A percentile compares a stretch with the other conserved stretches of the same genome.
Conservation (phyloP, 2,797 vertebrate species). For the Atherinosoma microstoma region DNA sequence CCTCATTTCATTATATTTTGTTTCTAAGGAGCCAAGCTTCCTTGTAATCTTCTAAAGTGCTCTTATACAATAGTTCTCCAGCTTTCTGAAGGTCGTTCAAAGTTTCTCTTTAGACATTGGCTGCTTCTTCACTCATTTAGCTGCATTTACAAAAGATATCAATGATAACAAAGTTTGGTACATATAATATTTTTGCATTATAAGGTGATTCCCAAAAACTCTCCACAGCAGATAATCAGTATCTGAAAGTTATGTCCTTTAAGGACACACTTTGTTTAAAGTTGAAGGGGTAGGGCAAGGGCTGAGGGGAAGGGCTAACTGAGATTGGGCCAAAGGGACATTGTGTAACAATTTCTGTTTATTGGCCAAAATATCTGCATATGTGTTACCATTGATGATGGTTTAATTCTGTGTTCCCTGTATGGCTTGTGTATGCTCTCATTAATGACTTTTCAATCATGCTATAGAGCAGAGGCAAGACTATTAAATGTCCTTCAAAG, state of each 20-base stretch:
- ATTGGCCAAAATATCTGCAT: too few species aligned
- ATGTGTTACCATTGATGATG: too few species aligned
- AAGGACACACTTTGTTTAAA: too few species aligned
- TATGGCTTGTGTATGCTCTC: constrained; percentile 71
- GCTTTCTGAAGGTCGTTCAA: not conserved
- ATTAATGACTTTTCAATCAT: constrained; percentile 79
- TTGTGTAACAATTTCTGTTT: too few species aligned
- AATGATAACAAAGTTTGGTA: too few species aligned
- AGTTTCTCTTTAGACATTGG: not conserved
- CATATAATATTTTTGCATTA: not conserved
- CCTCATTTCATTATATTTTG: not conserved
- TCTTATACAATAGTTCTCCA: not conserved
- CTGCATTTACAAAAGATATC: not conserved
- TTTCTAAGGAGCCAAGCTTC: not conserved
- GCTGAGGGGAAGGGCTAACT: too few species aligned
- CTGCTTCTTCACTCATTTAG: not conserved
- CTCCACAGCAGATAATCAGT: not conserved
- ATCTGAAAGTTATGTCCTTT: too few species aligned
- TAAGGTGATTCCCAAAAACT: not conserved
- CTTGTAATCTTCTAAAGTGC: not conserved
- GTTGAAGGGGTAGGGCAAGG: too few species aligned
- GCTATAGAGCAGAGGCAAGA: constrained; percentile 52
- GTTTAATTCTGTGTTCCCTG: constrained; percentile 71
- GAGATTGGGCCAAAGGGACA: too few species aligned
- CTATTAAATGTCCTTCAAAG: constrained; percentile 47